Evolutionary conservation across 30 jellyfish, hydroid and myxozoan genomes (phyloP), one percentile per base, ranked within the genome.

Genomic region (Euphysa ruthae): DNA sequence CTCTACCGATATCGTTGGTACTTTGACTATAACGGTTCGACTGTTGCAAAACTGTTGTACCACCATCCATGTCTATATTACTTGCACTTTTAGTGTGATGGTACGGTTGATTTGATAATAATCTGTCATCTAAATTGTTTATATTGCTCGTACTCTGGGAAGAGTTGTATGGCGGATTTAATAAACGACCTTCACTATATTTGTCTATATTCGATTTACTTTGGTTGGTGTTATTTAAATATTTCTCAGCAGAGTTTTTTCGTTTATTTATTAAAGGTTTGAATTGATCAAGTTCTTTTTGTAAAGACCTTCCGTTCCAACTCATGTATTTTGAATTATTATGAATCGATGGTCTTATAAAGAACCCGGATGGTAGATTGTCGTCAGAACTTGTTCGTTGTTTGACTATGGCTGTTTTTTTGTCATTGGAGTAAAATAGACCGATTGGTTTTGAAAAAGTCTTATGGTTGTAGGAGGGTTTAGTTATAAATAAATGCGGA

Each of bases 381-480:
- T 68, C 69, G 43, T 68, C 75, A 30, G 56, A 42, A 34, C 57
- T 19, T 20, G 55, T 20, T 19, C 16, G 61, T 16, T 21, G 42
- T 20, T 63, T 16, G 2, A 16, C 38, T 18, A 22, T 13, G 19
- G 35, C 0, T 33, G 56, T 32, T 63, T 35, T 29, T n/a, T 63
- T 42, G 42, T 46, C 60, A n/a, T 29, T 3, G 15, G 65, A 61
- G 62, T 30, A 68, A 68, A 19, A 68, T 14, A 68, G 30, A 3
- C 80, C 80, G 4, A 68, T 68, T n/a, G 80, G 80, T 58, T 68
- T 49, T 2, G 80, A 68, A 68, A 19, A 68, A 24, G 55, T 43
- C 21, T 33, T 25, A 5, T 20, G 73, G 13, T 22, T 6, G 21
- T 33, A 3, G 8, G 64, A 10, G 21, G 35, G 20, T 30, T 21